Evolutionary conservation across 1,140 invertebrate species (phyloP).

Genomic region (Solenopsis invicta): DNA sequence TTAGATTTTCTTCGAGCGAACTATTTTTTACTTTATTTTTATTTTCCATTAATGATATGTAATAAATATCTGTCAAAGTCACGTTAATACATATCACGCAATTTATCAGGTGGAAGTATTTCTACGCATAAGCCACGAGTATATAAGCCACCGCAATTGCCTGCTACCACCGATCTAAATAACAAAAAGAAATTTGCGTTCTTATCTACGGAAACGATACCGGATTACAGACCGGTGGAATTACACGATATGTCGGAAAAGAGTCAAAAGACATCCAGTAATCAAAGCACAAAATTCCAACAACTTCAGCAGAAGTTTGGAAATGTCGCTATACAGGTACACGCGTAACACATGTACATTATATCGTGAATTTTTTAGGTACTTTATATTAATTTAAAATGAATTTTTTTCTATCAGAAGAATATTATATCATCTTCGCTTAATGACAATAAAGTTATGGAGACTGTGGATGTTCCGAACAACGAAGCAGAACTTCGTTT

Average conservation of each 20-base stretch:
- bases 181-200: conserved; percentile 95
- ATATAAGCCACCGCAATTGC: conserved; percentile 87
- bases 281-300: conserved; percentile 93
- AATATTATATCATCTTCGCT: conserved; percentile 80
- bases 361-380: not conserved
- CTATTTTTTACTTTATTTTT: not conserved
- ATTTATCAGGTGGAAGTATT: conserved; percentile 88
- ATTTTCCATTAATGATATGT: not conserved
- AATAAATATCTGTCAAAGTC: not conserved
- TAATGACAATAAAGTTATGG: conserved; percentile 84
- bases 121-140: conserved; percentile 91
- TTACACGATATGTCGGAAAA: conserved; percentile 88
- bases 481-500: conserved; percentile 89
- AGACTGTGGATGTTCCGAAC: conserved; percentile 83
- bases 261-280: conserved; percentile 91
- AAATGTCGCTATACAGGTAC: conserved; percentile 86
- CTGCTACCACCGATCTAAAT: conserved; percentile 89
- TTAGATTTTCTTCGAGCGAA: not conserved
- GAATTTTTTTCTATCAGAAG: conserved; percentile 71
- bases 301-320: conserved; percentile 92
- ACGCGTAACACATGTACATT: conserved; percentile 15
- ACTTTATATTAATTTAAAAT: conserved; percentile 9
- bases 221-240: conserved; percentile 93
- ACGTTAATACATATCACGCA: not conserved
- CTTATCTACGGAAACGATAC: conserved; percentile 93